A percentile compares a stretch with the other conserved stretches of the same genome.
Evolutionary conservation across 1,140 invertebrate species (phyloP).

Genomic region (Acromyrmex echinatior): DNA sequence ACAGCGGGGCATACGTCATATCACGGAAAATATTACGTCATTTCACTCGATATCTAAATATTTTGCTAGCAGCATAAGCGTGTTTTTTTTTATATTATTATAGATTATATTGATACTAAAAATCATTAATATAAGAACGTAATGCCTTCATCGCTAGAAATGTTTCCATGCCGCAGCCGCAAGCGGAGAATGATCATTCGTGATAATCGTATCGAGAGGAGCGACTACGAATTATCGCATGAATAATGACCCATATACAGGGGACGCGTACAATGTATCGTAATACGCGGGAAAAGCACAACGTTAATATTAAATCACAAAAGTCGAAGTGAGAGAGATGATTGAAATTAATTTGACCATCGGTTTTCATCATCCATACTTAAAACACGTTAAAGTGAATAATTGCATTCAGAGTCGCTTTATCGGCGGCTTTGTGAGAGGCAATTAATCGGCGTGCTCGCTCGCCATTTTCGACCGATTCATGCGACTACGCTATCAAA

Average conservation of each 20-base stretch:
- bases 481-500: conserved; percentile 31
- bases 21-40: background rate
- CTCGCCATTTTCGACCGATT: conserved; percentile 42
- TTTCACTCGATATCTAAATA: background rate
- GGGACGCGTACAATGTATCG: conserved; percentile 4
- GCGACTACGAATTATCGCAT: conserved; percentile 31
- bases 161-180: background rate
- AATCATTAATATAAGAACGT: background rate
- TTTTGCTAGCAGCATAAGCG: background rate
- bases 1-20: background rate
- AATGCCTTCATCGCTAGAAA: background rate
- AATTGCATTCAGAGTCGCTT: conserved; percentile 54
- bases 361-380: conserved; percentile 44
- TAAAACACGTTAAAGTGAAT: conserved; percentile 60
- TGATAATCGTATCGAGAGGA: conserved; percentile 7
- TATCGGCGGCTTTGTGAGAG: conserved; percentile 48
- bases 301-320: conserved; percentile 45
- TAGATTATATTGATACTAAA: background rate
- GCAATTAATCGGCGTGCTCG: conserved; percentile 44
- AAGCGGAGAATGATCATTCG: background rate
- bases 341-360: conserved; percentile 49
- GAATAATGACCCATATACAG: conserved; percentile 12
- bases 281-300: conserved; percentile 27
- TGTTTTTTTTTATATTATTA: background rate
- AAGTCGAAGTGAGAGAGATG: conserved; percentile 17